Conservation (phyloP, 2,888 invertebrate genomes). For the Drosophila maculinotata region DNA sequence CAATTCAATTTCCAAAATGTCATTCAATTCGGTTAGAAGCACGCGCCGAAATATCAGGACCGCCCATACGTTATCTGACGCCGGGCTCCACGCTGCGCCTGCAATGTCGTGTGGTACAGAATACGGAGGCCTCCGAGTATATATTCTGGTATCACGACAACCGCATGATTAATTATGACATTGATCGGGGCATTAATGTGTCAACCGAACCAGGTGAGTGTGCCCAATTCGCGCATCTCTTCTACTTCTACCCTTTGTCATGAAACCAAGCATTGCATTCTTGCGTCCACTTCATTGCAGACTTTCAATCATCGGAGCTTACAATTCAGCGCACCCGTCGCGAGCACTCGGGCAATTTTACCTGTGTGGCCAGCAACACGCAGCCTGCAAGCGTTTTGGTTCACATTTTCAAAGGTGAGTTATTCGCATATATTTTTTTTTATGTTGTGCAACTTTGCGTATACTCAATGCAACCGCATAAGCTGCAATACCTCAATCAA, state of each 20-base stretch:
- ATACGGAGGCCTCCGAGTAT: conserved; percentile 93
- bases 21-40: conserved; percentile 88
- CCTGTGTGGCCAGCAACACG: conserved; percentile 95
- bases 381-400: conserved; percentile 94
- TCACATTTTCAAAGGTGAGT: conserved; percentile 94
- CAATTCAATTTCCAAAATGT: conserved; percentile 63
- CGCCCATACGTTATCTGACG: conserved; percentile 93
- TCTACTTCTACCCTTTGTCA: too few species aligned
- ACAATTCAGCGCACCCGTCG: conserved; percentile 86
- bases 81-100: conserved; percentile 93
- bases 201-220: conserved; percentile 91
- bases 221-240: neutral
- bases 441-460: conserved; percentile 2
- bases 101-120: conserved; percentile 92
- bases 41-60: conserved; percentile 93
- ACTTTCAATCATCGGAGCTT: conserved; percentile 85
- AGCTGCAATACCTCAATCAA: conserved; percentile 9
- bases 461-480: conserved; percentile 15
- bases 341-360: conserved; percentile 93
- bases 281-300: conserved; percentile 64
- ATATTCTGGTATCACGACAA: conserved; percentile 96
- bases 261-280: conserved; percentile 28
- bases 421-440: neutral
- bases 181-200: conserved; percentile 93
- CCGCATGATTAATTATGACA: conserved; percentile 96